Evolutionary conservation across 2,113 vertebrate genomes (phyloP).

Genomic region (Xerus inauris): DNA sequence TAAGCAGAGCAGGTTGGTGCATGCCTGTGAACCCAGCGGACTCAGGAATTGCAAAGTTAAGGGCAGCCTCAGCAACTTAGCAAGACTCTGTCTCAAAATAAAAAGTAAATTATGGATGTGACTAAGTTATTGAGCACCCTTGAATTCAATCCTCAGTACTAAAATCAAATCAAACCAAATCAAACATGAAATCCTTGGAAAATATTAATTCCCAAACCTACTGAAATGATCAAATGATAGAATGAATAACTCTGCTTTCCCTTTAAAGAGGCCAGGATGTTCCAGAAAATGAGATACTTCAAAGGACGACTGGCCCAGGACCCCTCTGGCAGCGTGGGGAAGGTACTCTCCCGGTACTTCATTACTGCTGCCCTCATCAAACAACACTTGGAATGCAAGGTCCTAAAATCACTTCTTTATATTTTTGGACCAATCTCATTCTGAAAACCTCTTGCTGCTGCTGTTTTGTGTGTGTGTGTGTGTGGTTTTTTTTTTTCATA

Average conservation of each 20-base stretch:
- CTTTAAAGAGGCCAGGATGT: background rate
- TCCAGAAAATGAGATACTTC: rapidly evolving
- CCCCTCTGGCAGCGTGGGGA: rapidly evolving
- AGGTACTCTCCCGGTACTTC: rapidly evolving
- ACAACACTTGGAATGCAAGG: background rate
- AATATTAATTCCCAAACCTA: background rate
- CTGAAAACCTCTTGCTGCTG: background rate
- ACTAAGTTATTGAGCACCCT: no score
- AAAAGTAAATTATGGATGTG: no score
- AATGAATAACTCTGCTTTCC: background rate
- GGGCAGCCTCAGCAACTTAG: no score
- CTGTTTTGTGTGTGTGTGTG: no score
- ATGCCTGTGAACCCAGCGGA: no score
- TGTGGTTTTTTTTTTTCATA: background rate
- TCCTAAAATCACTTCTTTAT: background rate
- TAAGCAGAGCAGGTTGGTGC: background rate
- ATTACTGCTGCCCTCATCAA: background rate
- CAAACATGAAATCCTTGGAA: background rate
- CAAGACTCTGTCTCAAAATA: no score
- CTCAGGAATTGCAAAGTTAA: no score
- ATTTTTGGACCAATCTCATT: background rate
- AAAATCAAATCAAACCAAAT: no score
- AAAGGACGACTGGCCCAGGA: rapidly evolving
- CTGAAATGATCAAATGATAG: background rate
- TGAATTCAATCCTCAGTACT: no score